Evolutionary conservation across 1,140 invertebrate genomes (phyloP).

Genomic region (Cyphomyrmex costatus): DNA sequence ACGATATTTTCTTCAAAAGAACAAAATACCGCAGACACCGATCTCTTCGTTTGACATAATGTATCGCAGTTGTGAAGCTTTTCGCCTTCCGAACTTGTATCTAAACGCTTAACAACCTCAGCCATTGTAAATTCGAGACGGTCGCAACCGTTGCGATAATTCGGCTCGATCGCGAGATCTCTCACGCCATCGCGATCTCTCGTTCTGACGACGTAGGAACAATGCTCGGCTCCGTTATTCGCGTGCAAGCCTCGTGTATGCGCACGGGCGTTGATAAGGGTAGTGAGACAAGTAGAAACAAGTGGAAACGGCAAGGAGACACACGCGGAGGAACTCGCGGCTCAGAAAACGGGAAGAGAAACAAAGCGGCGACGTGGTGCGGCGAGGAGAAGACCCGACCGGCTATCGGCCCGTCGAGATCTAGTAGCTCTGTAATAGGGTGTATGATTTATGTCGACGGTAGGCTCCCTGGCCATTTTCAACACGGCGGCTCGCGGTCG

Average conservation of each 20-base stretch:
- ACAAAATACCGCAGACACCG: neutral
- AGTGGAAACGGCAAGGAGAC: constrained; percentile 30
- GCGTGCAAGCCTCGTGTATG: constrained; percentile 17
- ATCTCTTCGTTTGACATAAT: neutral
- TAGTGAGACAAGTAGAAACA: constrained; percentile 38
- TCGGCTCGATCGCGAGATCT: constrained; percentile 41
- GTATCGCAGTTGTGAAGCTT: neutral
- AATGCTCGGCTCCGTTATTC: constrained; percentile 37
- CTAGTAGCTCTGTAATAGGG: constrained; percentile 84
- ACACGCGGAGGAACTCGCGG: constrained; percentile 49
- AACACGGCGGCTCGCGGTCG: constrained; percentile 67
- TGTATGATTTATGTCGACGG: constrained; percentile 84
- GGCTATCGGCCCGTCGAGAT: constrained; percentile 81
- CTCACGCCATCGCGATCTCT: constrained; percentile 48
- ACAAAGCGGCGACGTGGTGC: neutral
- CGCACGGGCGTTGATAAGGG: constrained; percentile 37
- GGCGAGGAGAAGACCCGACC: constrained; percentile 50
- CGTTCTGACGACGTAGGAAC: constrained; percentile 33
- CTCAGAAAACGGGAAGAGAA: constrained; percentile 37
- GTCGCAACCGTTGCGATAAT: constrained; percentile 10
- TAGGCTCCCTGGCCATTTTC: constrained; percentile 76
- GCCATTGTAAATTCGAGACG: constrained; percentile 30
- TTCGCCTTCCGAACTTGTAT: neutral
- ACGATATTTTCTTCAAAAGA: neutral
- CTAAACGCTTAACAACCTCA: constrained; percentile 9